Base-by-base conservation (phyloP, 2,888 invertebrate genomes). In the Eledone cirrhosa region DNA sequence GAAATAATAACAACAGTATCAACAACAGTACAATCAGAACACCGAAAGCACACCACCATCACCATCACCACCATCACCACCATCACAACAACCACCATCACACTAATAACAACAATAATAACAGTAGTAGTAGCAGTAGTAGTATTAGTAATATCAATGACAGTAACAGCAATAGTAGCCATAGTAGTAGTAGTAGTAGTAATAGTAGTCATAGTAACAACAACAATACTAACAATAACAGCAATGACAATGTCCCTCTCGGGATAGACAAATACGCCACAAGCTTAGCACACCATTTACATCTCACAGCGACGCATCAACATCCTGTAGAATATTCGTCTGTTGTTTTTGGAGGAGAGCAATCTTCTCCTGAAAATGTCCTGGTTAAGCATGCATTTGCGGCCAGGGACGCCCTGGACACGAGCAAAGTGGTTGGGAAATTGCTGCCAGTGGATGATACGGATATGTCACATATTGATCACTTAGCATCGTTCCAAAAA, bases 311-410 rank as follows among this genome's bases (percentile, higher is more conserved):
- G 11, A 41, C 41, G 11, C 41, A 41, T 41, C 41, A 41, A 41
- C 41, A 41, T 41, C 41, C 41, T 5, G 41, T 41, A 1, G 41
- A 41, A 2, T 41, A 41, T 41, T 41, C 41, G 8, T 41, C 41
- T 0, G 41, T 41, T 41, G 41, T 41, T 41, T 41, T 41, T 41
- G 41, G 41, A 2, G 72, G 72, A 0, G 41, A 72, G n/a, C 72
- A 31, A 13, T n/a, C 31, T 41, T 72, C 72, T 33, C 72, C 72
- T 29, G 72, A 72, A n/a, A 72, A 72, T 72, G 72, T 72, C 72
- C 72, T 72, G 33, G 22, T n/a, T 31, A 72, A 72, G 13, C 72
- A 72, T 13, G 33, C 31, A 19, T n/a, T 72, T 31, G 72, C 33
- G 16, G 33, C 72, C 13, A 72, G 72, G 41, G 72, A 72, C 22